Base-by-base conservation (phyloP, 2,888 invertebrate genomes). In the Amphimallon solstitiale region DNA sequence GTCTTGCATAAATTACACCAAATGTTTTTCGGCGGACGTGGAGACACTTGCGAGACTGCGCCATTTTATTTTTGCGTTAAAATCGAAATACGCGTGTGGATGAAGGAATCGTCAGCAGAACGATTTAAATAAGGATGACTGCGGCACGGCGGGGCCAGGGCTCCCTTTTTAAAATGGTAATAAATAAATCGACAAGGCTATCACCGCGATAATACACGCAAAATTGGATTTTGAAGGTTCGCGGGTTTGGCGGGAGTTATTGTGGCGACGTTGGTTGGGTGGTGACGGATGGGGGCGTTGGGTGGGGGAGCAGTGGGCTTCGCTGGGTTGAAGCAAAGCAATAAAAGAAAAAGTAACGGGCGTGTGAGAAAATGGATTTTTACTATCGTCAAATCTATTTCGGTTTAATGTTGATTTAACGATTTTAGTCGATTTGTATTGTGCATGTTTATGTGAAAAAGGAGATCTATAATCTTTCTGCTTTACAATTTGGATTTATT, bases 151-250 rank as follows among this genome's bases (percentile, higher is more conserved):
- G 46, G 19, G 37, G 5, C 34, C 7, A 23, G 49, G n/a, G 7
- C 29, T 12, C 23, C 6, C 9, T 35, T 37, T 17, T 52, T 35
- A 34, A 59, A 34, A 15, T 43, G 43, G 56, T 43, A 59, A 59
- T 59, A 59, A 59, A 59, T 45, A 59, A 43, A 59, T 59, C 56
- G 43, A 17, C 43, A 4, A 29, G 34, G 29, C 9, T 59, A 43
- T 43, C 21, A 19, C 56, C 34, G 45, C 43, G 56, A 45, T 59
- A 45, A 59, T 43, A 15, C 56, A 59, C 56, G 56, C 56, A 43
- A 43, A 59, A 59, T 59, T 59, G 43, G 56, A 59, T 59, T 59
- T 45, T 40, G 54, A 54, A 54, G 54, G 54, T 40, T 54, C 54
- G 38, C 54, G 12, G 54, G 19, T 54, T 12, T 2, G 23, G 23